Evolutionary conservation across 2,888 invertebrate species (phyloP).

Genomic region (Sphinx pinastri): DNA sequence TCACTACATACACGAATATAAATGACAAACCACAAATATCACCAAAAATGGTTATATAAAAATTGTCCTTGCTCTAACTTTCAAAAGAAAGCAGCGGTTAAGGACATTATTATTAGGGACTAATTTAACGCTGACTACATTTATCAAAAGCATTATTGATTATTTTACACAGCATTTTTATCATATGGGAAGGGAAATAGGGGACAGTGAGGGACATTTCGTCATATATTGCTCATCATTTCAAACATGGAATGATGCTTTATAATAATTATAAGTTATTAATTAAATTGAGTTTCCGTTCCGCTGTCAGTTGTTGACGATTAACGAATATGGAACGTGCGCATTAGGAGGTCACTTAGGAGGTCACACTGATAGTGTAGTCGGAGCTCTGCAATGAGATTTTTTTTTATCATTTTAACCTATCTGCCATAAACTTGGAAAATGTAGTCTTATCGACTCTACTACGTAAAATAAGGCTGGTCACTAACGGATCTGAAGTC

Average conservation of each 20-base stretch:
- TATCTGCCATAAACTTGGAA: not conserved
- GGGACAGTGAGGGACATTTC: not conserved
- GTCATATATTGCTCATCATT: constrained; percentile 5
- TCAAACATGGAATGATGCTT: not conserved
- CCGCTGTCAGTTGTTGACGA: not conserved
- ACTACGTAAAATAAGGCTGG: not conserved
- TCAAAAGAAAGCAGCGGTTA: constrained; percentile 57
- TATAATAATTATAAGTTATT: constrained; percentile 1
- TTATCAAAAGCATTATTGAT: not conserved
- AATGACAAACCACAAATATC: not conserved
- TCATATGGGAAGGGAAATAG: not conserved
- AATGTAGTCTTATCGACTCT: too few relatives aligned
- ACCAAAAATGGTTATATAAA: not conserved
- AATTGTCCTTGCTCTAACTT: constrained; percentile 59
- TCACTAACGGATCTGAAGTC: not conserved
- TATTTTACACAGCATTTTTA: not conserved
- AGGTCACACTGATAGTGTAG: not conserved
- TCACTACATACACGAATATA: not conserved
- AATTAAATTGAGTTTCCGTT: not conserved
- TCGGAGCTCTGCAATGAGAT: not conserved
- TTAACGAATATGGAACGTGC: not conserved
- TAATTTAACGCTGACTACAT: not conserved
- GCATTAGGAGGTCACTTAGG: not conserved
- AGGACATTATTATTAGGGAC: constrained; percentile 38
- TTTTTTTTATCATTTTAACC: not conserved